These are phyloP conservation scores for Pterostichus madidus DNA, from an alignment of 2,888 invertebrate species.

Conservation along the genomic window DNA sequence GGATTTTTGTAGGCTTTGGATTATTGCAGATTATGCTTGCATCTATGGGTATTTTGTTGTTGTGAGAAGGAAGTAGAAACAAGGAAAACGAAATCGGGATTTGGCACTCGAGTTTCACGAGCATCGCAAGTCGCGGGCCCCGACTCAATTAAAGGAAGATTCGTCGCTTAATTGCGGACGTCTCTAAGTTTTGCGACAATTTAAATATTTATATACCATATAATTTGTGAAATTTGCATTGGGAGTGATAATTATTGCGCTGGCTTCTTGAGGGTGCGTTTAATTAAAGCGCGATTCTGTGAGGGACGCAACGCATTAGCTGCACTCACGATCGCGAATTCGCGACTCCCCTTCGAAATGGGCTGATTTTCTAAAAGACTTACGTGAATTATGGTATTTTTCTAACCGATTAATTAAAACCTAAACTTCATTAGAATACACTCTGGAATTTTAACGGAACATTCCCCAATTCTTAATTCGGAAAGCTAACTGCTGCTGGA, in stretches of 20 bases:
- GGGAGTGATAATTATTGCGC: conserved; percentile 69
- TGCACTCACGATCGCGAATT: conserved; percentile 15
- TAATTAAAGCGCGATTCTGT: conserved; percentile 40
- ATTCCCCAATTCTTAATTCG: conserved; percentile 37
- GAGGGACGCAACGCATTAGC: conserved; percentile 7
- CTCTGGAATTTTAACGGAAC: conserved; percentile 33
- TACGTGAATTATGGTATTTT: conserved; percentile 42
- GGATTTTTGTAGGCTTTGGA: too few relatives aligned
- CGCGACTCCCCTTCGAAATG: background rate
- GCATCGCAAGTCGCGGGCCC: conserved; percentile 12
- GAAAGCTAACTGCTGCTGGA: background rate
- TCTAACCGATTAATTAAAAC: conserved; percentile 51
- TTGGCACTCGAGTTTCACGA: conserved; percentile 34
- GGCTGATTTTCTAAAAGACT: conserved; percentile 36
- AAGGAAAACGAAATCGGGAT: conserved; percentile 43
- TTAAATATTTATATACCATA: conserved; percentile 70
- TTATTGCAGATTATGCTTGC: too few relatives aligned
- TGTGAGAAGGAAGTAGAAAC: background rate
- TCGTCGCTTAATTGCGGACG: conserved; percentile 68
- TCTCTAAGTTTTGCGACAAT: conserved; percentile 69
- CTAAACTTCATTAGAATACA: conserved; percentile 29
- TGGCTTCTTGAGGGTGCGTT: conserved; percentile 25
- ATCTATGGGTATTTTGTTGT: background rate
- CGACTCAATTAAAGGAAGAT: conserved; percentile 69
- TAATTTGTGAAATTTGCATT: conserved; percentile 70